Percentiles rank a stretch among this genome's conserved stretches.
phyloP scores from a whole-genome alignment of 2,113 vertebrate genomes.

The Gopherus flavomarginatus region DNA sequence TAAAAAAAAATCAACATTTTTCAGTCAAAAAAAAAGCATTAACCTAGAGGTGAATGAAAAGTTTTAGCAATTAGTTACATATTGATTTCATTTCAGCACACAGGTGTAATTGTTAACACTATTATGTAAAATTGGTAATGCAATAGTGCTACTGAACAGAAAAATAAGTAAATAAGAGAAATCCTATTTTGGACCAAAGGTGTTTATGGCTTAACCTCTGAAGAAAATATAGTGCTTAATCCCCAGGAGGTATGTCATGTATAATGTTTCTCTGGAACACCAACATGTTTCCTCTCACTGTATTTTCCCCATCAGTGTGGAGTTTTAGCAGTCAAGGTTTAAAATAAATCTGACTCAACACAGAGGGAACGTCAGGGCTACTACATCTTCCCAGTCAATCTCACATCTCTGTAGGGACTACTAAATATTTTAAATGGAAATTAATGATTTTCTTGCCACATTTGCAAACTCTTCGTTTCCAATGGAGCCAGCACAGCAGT shows the following conservation, averaged over 20 bases:
- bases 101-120: background rate
- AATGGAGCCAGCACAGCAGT: slow-evolving; percentile 2
- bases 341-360: slow-evolving; percentile 25
- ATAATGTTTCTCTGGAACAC: background rate
- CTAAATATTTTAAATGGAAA: slow-evolving; percentile 52
- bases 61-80: slow-evolving; percentile 37
- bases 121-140: slow-evolving; percentile 25
- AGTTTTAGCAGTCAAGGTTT: slow-evolving; percentile 22
- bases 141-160: background rate
- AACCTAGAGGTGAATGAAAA: slow-evolving; percentile 11
- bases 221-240: background rate
- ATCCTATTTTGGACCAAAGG: background rate
- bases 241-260: background rate
- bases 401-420: background rate
- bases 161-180: slow-evolving; percentile 32
- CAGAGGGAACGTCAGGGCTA: background rate
- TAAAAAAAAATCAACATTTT: background rate
- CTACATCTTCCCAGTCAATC: background rate
- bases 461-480: slow-evolving; percentile 1
- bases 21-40: background rate
- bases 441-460: slow-evolving; percentile 42
- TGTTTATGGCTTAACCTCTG: slow-evolving; percentile 2
- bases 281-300: background rate
- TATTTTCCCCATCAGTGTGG: background rate
- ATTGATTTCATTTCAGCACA: slow-evolving; percentile 26